Evolutionary conservation across 2,113 vertebrate genomes (phyloP).

Genomic region (Cromileptes altivelis): DNA sequence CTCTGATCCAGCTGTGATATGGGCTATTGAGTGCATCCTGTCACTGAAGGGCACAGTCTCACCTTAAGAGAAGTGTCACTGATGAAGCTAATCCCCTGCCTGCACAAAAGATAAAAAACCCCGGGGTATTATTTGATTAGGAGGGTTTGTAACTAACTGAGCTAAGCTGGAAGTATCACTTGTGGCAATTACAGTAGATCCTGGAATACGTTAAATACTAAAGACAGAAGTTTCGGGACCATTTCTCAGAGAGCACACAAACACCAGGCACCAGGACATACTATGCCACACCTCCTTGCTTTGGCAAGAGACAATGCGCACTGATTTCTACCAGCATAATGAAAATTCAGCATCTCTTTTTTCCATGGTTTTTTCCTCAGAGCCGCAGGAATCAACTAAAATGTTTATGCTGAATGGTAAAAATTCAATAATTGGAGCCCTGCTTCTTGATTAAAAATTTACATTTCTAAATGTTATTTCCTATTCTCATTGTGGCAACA

Average conservation of each 20-base stretch:
- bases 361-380: neutral
- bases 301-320: neutral
- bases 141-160: neutral
- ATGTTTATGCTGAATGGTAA: neutral
- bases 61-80: neutral
- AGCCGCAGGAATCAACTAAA: neutral
- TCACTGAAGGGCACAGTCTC: slow-evolving; percentile 3
- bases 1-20: neutral
- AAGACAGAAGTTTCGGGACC: neutral
- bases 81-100: neutral
- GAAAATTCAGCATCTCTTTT: neutral
- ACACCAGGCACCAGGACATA: too few species aligned
- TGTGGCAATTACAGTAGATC: neutral
- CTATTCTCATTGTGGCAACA: neutral
- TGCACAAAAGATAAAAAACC: neutral
- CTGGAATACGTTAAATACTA: neutral
- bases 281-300: neutral
- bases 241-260: neutral
- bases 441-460: neutral
- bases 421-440: neutral
- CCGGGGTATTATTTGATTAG: neutral
- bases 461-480: neutral
- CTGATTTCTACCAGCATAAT: neutral
- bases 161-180: neutral
- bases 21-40: neutral